Evolutionary conservation across 1,140 invertebrate genomes (phyloP), one percentile per base, ranked within the genome.

Genomic region (Calosoma granatense): DNA sequence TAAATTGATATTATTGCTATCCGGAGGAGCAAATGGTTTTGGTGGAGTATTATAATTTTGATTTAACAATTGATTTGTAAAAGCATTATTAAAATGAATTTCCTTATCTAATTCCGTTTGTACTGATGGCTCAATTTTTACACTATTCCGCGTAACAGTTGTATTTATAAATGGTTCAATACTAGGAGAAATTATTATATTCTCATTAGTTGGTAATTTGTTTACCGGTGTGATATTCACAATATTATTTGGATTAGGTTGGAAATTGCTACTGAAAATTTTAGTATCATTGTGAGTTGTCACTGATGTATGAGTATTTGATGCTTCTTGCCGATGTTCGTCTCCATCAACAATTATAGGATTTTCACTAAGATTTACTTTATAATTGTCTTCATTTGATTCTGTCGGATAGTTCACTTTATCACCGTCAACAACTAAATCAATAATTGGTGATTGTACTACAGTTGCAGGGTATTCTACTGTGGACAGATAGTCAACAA

Each of bases 391-490:
- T 3, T 15, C 30, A 20, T 26, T 51, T 51, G 30, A 19, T 56
- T 20, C n/a, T 30, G 4, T 4, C 26, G 4, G 26, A 54, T 57
- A 57, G 26, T 30, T 14, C 4, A 14, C 14, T 6, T 30, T 30
- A 52, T 65, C 51, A 56, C 70, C 71, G 39, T 63, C 59, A 14
- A 69, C 63, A 54, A 73, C 70, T 51, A 81, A 73, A 61, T 84
- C 82, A 30, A 84, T 75, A 21, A 83, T 61, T 55, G 81, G 81
- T 23, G 82, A 82, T 60, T 82, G 78, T 51, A 83, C 76, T 52
- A 80, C 70, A 39, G 76, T 79, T 14, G 80, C 72, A 6, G 82
- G 82, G 70, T 85, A 82, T 61, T 85, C 81, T 58, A 85, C 71
- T 15, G 79, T 78, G 36, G 82, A 80, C 12, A 81, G 73, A 64